These are phyloP conservation scores for Vultur gryphus DNA, from an alignment of 2,797 vertebrate genomes.

Conservation along the genomic window DNA sequence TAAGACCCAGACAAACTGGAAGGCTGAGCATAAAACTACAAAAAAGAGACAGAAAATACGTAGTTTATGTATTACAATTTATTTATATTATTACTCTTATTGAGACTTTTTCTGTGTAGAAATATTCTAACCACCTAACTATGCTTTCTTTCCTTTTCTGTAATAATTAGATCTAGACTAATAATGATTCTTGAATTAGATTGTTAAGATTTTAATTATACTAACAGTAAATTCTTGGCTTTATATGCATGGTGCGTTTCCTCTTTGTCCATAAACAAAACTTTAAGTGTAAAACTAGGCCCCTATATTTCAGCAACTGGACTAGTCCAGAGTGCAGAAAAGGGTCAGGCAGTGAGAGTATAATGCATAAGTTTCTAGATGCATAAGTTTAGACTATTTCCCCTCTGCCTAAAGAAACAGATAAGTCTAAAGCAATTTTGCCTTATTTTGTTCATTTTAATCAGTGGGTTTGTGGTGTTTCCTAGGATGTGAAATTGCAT, in stretches of 20 bases:
- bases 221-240: neutral
- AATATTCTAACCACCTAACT: neutral
- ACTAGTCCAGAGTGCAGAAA: neutral
- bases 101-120: neutral
- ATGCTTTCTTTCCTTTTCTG: neutral
- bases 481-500: neutral
- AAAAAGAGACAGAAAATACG: fast-evolving
- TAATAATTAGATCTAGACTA: neutral
- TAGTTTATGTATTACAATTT: neutral
- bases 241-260: neutral
- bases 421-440: neutral
- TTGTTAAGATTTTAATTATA: neutral
- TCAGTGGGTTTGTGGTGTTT: neutral
- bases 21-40: neutral
- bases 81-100: neutral
- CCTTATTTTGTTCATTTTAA: neutral
- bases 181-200: neutral
- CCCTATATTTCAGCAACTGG: neutral
- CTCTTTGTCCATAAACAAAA: neutral
- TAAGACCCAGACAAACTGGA: neutral
- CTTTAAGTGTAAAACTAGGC: neutral
- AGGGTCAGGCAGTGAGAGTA: neutral
- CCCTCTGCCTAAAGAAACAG: neutral
- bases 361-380: neutral
- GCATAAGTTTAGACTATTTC: neutral